Evolutionary conservation across 2,888 invertebrate genomes (phyloP).

Genomic region (Tromatobia lineatoria): DNA sequence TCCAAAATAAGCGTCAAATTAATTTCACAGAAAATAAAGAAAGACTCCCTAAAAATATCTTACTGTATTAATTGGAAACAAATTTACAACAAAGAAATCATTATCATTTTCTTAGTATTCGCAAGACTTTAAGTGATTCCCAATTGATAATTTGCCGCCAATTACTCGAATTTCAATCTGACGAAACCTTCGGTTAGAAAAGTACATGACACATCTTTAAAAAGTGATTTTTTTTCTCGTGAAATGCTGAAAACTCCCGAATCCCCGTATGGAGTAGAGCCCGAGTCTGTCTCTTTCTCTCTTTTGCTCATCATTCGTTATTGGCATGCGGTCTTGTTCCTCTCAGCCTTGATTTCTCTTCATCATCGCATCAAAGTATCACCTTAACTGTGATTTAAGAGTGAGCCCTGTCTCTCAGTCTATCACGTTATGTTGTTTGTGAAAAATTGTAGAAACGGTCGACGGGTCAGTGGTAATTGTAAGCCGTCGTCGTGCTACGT

Average conservation of each 20-base stretch:
- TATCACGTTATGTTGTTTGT: constrained; percentile 36
- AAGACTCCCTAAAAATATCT: too few species aligned
- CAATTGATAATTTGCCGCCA: too few species aligned
- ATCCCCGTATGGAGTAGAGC: constrained; percentile 12
- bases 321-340: constrained; percentile 56
- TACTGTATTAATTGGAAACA: too few species aligned
- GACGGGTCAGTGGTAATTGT: constrained; percentile 79
- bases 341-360: constrained; percentile 35
- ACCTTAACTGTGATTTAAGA: not conserved
- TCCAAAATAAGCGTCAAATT: too few species aligned
- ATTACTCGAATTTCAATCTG: too few species aligned
- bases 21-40: too few species aligned
- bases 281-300: constrained; percentile 27
- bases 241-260: not conserved
- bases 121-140: too few species aligned
- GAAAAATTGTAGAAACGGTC: constrained; percentile 78
- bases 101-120: too few species aligned
- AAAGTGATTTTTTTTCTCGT: too few species aligned
- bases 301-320: constrained; percentile 33
- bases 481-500: constrained; percentile 79
- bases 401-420: not conserved
- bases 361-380: constrained; percentile 49
- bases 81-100: too few species aligned
- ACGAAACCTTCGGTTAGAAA: too few species aligned
- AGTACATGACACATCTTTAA: not conserved